A percentile compares a stretch with the other conserved stretches of the same genome.
phyloP scores from a whole-genome alignment of 1,140 invertebrate genomes.

The Drosophila erecta region DNA sequence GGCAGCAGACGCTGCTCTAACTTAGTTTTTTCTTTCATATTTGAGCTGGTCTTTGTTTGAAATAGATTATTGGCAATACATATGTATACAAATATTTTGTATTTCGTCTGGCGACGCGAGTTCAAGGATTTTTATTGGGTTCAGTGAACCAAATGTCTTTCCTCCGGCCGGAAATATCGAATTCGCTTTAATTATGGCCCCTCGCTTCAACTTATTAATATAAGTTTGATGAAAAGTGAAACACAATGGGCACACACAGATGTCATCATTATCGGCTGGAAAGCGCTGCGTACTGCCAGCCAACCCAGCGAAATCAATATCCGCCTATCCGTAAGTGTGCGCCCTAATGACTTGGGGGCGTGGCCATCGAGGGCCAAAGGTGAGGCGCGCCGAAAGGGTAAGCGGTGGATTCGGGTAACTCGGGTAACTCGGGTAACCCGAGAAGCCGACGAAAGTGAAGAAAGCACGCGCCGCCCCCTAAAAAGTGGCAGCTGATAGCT shows the following conservation, averaged over 20 bases:
- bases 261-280: constrained; percentile 40
- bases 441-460: constrained; percentile 66
- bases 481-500: constrained; percentile 47
- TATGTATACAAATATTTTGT: constrained; percentile 71
- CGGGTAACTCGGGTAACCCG: constrained; percentile 68
- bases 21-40: constrained; percentile 36
- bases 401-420: constrained; percentile 44
- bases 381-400: constrained; percentile 31
- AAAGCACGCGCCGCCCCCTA: constrained; percentile 63
- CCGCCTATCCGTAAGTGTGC: constrained; percentile 70
- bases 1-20: constrained; percentile 65
- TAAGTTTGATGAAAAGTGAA: constrained; percentile 81
- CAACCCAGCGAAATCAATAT: constrained; percentile 66
- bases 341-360: constrained; percentile 67
- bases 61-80: constrained; percentile 82
- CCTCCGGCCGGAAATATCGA: constrained; percentile 75
- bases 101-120: constrained; percentile 67
- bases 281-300: constrained; percentile 21
- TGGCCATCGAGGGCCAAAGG: constrained; percentile 30
- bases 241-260: constrained; percentile 68
- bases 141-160: constrained; percentile 66
- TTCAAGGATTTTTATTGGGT: constrained; percentile 76
- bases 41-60: constrained; percentile 64
- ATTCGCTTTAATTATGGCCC: constrained; percentile 77
- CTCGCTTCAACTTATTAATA: constrained; percentile 70